A percentile compares a stretch with the other conserved stretches of the same genome.
phyloP scores from a whole-genome alignment of 2,113 vertebrate species.

The Rhizomys pruinosus region DNA sequence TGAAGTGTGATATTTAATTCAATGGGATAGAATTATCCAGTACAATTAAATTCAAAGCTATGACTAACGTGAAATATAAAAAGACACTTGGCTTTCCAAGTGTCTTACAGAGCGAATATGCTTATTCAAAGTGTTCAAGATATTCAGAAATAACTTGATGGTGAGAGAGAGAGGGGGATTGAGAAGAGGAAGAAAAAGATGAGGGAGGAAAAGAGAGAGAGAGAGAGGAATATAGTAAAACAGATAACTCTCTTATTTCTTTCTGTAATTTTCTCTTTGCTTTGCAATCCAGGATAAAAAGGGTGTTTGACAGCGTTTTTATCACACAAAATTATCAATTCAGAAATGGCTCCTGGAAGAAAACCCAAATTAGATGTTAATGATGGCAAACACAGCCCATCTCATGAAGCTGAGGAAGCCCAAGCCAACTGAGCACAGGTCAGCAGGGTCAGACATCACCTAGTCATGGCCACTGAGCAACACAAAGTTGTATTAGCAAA shows the following conservation, averaged over 20 bases:
- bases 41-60: slow-evolving; percentile 61
- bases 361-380: neutral
- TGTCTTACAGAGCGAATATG: slow-evolving; percentile 23
- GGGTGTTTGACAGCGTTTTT: neutral
- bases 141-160: slow-evolving; percentile 41
- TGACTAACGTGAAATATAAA: slow-evolving; percentile 46
- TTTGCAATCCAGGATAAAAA: neutral
- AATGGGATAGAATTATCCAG: slow-evolving; percentile 55
- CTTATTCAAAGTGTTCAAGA: slow-evolving; percentile 38
- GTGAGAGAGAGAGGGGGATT: neutral
- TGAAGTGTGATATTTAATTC: slow-evolving; percentile 70
- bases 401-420: neutral
- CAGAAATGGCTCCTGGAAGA: slow-evolving; percentile 11
- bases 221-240: neutral
- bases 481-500: neutral
- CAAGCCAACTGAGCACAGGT: fast-evolving
- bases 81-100: slow-evolving; percentile 34
- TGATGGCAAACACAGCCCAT: fast-evolving
- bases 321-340: slow-evolving; percentile 1
- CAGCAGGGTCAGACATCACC: neutral
- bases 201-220: too few species aligned
- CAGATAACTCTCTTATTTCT: neutral
- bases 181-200: fast-evolving
- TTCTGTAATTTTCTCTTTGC: slow-evolving; percentile 3
- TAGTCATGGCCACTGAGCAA: fast-evolving